Conservation (phyloP, 2,888 invertebrate genomes). For the Branchellion lobata region DNA sequence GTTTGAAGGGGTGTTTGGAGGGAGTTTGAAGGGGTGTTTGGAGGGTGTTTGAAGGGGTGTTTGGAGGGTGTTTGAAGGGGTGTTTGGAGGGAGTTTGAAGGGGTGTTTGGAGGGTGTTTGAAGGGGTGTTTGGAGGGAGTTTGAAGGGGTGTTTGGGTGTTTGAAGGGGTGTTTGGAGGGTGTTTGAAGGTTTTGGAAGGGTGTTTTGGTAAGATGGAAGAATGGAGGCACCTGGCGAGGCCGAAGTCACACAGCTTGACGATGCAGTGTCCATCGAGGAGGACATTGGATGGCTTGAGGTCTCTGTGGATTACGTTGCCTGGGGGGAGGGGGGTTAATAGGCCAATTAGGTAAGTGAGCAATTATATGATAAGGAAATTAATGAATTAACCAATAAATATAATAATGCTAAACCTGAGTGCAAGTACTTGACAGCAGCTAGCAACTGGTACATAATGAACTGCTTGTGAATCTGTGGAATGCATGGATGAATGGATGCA, state of each 20-base stretch:
- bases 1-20: too few relatives aligned
- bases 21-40: too few relatives aligned
- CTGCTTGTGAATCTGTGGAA: slow-evolving; percentile 75
- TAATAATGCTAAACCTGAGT: slow-evolving; percentile 69
- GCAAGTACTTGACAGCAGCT: slow-evolving; percentile 91
- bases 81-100: too few relatives aligned
- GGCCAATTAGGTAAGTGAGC: neutral
- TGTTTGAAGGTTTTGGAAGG: too few relatives aligned
- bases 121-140: too few relatives aligned
- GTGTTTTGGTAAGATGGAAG: too few relatives aligned
- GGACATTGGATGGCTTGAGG: slow-evolving; percentile 89
- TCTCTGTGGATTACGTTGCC: slow-evolving; percentile 93
- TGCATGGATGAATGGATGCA: too few relatives aligned
- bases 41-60: too few relatives aligned
- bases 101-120: too few relatives aligned
- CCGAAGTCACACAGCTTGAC: slow-evolving; percentile 97
- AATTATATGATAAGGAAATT: slow-evolving; percentile 25
- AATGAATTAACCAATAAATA: slow-evolving; percentile 27
- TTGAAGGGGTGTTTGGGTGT: too few relatives aligned
- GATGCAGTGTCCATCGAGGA: slow-evolving; percentile 85
- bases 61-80: too few relatives aligned
- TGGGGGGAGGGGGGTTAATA: neutral
- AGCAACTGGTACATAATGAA: slow-evolving; percentile 96
- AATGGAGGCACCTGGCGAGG: slow-evolving; percentile 71
- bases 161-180: too few relatives aligned